Base-by-base conservation (phyloP, 2,888 invertebrate genomes). In the Itoplectis maculator region DNA sequence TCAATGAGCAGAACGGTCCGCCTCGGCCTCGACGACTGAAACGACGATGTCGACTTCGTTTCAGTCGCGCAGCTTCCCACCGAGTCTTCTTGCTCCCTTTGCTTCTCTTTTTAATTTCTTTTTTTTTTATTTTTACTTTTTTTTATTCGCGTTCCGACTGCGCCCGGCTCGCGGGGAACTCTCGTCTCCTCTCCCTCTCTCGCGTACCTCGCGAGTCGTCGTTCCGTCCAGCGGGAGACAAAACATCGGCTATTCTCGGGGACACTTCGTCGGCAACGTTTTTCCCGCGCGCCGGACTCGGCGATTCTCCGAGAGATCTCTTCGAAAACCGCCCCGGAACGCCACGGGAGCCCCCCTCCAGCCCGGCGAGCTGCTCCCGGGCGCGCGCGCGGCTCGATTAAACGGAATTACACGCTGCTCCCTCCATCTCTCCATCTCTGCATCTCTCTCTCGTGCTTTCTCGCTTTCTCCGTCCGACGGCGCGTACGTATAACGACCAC, bases 221-320 rank as follows among this genome's bases (percentile, higher is more conserved):
- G 18, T 40, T 74, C n/a, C 74, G 73, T 66, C n/a, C 54, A 51
- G 40, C 40, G 68, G 72, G 23, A 84, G 84, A 83, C 86, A 86
- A 87, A 87, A 87, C 86, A 86, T 73, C 68, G 84, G 81, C 86
- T 85, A 86, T 86, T 87, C 83, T 80, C 77, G 82, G 81, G 82
- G 79, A 82, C 82, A 80, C 70, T 85, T 75, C 75, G 66, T 68
- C 70, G 81, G 51, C 69, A 59, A 49, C 37, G 78, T 72, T 79
- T 79, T 82, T 72, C 37, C 59, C 37, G 42, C 20, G 45, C 35
- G 61, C 75, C 79, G 40, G 29, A 61, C 78, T 45, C 20, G 56
- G 35, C 54, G 81, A 69, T 42, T 63, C 63, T 66, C 63, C 18
- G 37, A 37, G 42, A 65, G 20, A 42, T 65, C 49, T 74, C 61